These are phyloP conservation scores for Ceratina calcarata DNA, from an alignment of 1,140 invertebrate species.

Conservation along the genomic window DNA sequence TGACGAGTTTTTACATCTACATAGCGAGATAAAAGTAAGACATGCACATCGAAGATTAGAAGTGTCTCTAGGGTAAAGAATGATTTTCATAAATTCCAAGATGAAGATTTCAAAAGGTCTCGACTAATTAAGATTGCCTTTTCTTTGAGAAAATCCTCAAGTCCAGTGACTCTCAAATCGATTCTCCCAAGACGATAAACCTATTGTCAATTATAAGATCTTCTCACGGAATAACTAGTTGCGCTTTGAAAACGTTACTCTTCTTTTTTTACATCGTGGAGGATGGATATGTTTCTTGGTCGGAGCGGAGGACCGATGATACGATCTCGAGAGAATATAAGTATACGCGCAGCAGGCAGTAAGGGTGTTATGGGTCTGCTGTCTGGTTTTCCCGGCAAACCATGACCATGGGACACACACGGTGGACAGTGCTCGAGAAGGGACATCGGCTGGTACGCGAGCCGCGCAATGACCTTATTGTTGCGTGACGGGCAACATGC, in stretches of 20 bases:
- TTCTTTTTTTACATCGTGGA: neutral
- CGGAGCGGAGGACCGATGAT: neutral
- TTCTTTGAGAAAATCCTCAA: neutral
- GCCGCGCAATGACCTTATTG: slow-evolving; percentile 64
- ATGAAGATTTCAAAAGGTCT: neutral
- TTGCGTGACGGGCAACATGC: slow-evolving; percentile 65
- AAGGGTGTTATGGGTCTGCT: neutral
- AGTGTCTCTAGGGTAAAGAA: neutral
- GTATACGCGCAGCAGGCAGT: neutral
- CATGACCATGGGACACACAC: slow-evolving; percentile 35
- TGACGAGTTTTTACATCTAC: too few relatives aligned
- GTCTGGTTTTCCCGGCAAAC: slow-evolving; percentile 29
- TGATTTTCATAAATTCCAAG: slow-evolving; percentile 3
- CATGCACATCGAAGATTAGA: neutral
- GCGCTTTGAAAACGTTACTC: neutral
- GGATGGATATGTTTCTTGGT: neutral
- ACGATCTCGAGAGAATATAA: slow-evolving; percentile 19
- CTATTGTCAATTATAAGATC: too few relatives aligned
- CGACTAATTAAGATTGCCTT: neutral
- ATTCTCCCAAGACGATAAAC: too few relatives aligned
- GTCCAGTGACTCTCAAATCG: neutral
- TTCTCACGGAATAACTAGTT: too few relatives aligned
- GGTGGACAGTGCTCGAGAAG: slow-evolving; percentile 20
- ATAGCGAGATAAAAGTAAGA: neutral
- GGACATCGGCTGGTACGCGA: slow-evolving; percentile 41